Evolutionary conservation across 2,888 invertebrate species (phyloP).

Genomic region (Desoria tigrina): DNA sequence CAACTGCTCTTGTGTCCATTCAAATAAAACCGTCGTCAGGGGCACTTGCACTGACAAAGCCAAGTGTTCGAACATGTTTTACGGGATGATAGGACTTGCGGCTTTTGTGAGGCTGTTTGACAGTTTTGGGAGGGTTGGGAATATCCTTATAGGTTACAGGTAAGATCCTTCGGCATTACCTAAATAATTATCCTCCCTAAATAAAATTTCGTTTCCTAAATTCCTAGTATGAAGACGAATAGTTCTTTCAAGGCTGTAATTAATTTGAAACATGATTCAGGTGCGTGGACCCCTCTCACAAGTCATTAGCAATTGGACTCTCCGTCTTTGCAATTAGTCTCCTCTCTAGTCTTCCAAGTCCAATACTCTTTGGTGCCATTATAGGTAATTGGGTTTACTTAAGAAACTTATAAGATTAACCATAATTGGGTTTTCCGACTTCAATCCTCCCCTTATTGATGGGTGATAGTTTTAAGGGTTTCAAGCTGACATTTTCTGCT

Average conservation of each 20-base stretch:
- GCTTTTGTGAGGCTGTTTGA: conserved; percentile 63
- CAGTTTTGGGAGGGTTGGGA: conserved; percentile 68
- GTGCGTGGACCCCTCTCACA: conserved; percentile 65
- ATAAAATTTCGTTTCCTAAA: no score
- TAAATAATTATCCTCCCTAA: no score
- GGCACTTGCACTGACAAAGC: conserved; percentile 65
- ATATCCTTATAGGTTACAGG: conserved; percentile 67
- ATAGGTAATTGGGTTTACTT: no score
- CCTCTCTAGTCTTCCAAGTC: conserved; percentile 69
- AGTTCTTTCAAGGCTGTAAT: no score
- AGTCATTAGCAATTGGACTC: conserved; percentile 67
- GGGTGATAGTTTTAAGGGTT: no score
- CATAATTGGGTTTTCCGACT: no score
- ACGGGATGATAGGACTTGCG: conserved; percentile 54
- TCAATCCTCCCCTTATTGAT: no score
- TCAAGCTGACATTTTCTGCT: no score
- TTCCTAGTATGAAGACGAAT: no score
- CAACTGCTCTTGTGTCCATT: conserved; percentile 53
- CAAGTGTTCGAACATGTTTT: conserved; percentile 59
- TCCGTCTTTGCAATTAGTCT: conserved; percentile 65
- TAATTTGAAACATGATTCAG: no score
- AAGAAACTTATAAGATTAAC: no score
- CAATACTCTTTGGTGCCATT: conserved; percentile 69
- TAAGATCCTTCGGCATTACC: no score
- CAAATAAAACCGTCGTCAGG: conserved; percentile 57